These are phyloP conservation scores for Halocaridina rubra DNA, from an alignment of 2,888 invertebrate species.

Conservation along the genomic window DNA sequence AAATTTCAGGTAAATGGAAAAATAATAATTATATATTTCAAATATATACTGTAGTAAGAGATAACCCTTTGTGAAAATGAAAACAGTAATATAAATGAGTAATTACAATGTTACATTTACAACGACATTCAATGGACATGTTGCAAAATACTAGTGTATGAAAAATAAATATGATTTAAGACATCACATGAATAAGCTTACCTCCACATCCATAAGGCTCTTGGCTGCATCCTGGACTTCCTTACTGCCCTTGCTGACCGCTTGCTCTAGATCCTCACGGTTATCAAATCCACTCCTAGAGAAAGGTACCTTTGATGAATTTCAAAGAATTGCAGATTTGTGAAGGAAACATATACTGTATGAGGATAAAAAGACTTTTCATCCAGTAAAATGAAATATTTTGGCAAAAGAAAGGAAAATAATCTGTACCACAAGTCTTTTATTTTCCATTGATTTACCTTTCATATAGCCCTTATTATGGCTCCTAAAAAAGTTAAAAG, in stretches of 20 bases:
- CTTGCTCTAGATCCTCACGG: background rate
- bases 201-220: constrained; percentile 39
- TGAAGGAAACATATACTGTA: too few relatives aligned
- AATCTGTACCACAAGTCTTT: too few relatives aligned
- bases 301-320: background rate
- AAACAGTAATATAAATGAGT: background rate
- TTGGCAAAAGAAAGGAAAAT: too few relatives aligned
- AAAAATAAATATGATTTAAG: background rate
- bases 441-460: too few relatives aligned
- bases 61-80: background rate
- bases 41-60: background rate
- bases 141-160: background rate
- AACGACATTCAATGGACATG: background rate
- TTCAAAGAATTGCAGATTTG: too few relatives aligned
- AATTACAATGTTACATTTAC: background rate
- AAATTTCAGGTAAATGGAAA: too few relatives aligned
- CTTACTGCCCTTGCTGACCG: background rate
- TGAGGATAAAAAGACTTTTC: too few relatives aligned
- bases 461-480: too few relatives aligned
- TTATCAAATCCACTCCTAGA: constrained; percentile 22
- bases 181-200: background rate
- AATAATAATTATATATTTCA: background rate
- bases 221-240: constrained; percentile 15
- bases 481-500: too few relatives aligned
- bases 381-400: too few relatives aligned